Conservation (phyloP, 2,113 vertebrate genomes). For the Orthonyx spaldingii region DNA sequence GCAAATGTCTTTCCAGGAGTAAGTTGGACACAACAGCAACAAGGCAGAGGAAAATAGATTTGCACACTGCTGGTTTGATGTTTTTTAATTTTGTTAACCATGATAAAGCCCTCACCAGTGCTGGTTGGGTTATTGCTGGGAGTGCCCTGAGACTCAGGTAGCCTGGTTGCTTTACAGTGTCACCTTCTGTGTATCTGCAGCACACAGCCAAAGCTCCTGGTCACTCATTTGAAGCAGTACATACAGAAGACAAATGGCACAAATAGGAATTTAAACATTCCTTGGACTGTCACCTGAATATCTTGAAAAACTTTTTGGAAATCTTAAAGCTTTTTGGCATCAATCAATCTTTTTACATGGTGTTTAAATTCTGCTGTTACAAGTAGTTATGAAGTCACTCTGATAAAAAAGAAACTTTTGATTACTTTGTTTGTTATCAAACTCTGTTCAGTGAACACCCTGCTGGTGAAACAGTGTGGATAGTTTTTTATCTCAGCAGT, state of each 20-base stretch:
- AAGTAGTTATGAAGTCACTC: not conserved
- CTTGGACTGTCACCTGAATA: not conserved
- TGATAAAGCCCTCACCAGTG: not conserved
- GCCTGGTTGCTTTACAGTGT: not conserved
- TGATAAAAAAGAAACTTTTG: not conserved
- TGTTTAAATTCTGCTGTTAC: not conserved
- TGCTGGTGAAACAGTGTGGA: not conserved
- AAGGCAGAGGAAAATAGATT: not conserved
- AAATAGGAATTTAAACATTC: not conserved
- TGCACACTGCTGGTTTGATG: accelerated
- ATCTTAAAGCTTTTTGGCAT: not conserved
- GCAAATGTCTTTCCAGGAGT: not conserved
- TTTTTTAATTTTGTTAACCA: not conserved
- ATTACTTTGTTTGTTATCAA: not conserved
- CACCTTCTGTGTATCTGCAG: not conserved
- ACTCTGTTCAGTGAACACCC: not conserved
- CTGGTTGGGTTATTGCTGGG: not conserved
- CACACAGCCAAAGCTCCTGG: not conserved
- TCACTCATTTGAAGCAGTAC: not conserved
- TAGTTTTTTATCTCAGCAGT: not conserved
- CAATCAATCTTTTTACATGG: not conserved
- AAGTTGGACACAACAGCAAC: not conserved
- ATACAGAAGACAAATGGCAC: not conserved
- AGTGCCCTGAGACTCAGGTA: not conserved
- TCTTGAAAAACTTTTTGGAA: not conserved